These are phyloP conservation scores for Drosophila pandora DNA, from an alignment of 1,140 invertebrate genomes.

Conservation along the genomic window DNA sequence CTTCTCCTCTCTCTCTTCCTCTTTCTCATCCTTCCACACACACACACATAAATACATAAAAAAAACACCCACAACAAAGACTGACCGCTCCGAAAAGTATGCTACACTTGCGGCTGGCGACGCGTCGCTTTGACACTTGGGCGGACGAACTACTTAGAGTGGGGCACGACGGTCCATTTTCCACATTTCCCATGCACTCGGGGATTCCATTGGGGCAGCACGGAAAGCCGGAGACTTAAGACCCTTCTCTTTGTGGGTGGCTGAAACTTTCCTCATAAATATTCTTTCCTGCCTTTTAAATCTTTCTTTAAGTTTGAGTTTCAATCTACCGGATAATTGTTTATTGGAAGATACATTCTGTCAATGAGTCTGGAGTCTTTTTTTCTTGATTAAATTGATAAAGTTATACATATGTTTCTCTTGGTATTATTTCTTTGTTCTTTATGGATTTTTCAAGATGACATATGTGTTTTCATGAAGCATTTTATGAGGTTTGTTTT, in stretches of 20 bases:
- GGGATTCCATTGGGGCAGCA: conserved; percentile 36
- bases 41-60: conserved; percentile 2
- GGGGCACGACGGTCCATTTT: conserved; percentile 59
- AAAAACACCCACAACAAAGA: neutral
- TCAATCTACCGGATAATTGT: conserved; percentile 19
- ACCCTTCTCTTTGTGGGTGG: neutral
- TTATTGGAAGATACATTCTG: neutral
- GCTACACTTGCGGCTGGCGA: conserved; percentile 46
- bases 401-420: neutral
- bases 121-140: conserved; percentile 68
- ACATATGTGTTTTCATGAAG: neutral
- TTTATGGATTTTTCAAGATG: too few species aligned
- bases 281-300: conserved; percentile 11
- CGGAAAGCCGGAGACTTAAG: conserved; percentile 2
- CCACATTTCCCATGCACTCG: conserved; percentile 53
- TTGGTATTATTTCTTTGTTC: too few species aligned
- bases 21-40: conserved; percentile 8
- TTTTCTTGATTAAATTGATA: neutral
- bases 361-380: neutral
- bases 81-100: conserved; percentile 62
- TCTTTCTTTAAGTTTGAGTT: neutral
- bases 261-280: conserved; percentile 33
- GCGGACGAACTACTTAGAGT: conserved; percentile 64
- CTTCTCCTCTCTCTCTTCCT: neutral
- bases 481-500: neutral